phyloP scores from a whole-genome alignment of 2,888 invertebrate species.

The Zaprionus bogoriensis region DNA sequence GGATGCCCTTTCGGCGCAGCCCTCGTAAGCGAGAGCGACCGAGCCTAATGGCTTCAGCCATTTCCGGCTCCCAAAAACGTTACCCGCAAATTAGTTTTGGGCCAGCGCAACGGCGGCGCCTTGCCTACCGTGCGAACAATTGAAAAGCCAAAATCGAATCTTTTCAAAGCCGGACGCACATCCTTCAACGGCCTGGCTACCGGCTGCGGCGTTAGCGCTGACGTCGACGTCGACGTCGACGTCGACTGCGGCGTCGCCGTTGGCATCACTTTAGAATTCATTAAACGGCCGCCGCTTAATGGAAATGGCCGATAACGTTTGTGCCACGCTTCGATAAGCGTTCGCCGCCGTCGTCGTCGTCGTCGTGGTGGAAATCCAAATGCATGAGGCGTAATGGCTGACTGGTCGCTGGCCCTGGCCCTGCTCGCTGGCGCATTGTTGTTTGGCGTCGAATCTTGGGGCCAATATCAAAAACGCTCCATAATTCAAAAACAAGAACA shows the following conservation, averaged over 20 bases:
- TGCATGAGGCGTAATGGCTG: slow-evolving; percentile 58
- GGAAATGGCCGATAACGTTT: slow-evolving; percentile 78
- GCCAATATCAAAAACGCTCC: slow-evolving; percentile 68
- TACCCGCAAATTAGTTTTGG: slow-evolving; percentile 74
- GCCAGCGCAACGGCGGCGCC: slow-evolving; percentile 26
- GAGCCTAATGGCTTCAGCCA: slow-evolving; percentile 72
- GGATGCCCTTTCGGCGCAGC: not conserved
- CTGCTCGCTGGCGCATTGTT: slow-evolving; percentile 57
- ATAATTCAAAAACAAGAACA: slow-evolving; percentile 76
- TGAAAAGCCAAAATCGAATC: slow-evolving; percentile 75
- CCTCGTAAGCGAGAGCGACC: not conserved
- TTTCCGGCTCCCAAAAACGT: slow-evolving; percentile 73
- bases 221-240: no score
- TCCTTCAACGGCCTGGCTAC: slow-evolving; percentile 57
- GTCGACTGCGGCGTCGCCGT: slow-evolving; percentile 2
- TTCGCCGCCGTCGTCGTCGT: slow-evolving; percentile 18
- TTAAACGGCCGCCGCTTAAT: slow-evolving; percentile 77
- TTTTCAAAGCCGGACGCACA: slow-evolving; percentile 71
- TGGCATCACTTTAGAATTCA: slow-evolving; percentile 70
- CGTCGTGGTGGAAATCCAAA: slow-evolving; percentile 43
- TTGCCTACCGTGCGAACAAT: slow-evolving; percentile 71
- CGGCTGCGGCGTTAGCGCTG: not conserved
- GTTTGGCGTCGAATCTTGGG: slow-evolving; percentile 59
- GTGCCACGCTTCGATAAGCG: slow-evolving; percentile 76
- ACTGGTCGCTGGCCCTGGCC: slow-evolving; percentile 34